A percentile compares a stretch with the other conserved stretches of the same genome.
phyloP scores from a whole-genome alignment of 2,888 invertebrate species.

The Synergus umbraculus region DNA sequence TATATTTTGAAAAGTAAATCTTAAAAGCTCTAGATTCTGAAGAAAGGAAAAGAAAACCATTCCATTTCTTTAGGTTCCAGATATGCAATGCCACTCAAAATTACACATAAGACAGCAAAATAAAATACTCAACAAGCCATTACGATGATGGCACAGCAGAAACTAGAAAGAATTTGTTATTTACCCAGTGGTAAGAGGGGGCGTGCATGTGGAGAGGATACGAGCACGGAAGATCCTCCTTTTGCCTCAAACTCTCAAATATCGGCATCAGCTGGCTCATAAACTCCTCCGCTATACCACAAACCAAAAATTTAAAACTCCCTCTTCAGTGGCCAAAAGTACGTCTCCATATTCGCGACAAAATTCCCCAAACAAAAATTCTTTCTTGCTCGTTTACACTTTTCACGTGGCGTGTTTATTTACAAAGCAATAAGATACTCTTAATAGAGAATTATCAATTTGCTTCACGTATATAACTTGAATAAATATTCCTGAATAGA shows the following conservation, averaged over 20 bases:
- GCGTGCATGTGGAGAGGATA: slow-evolving; percentile 92
- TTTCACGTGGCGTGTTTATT: slow-evolving; percentile 18
- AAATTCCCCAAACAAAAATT: slow-evolving; percentile 30
- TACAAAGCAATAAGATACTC: not conserved
- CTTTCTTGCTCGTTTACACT: slow-evolving; percentile 43
- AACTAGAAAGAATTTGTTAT: slow-evolving; percentile 72
- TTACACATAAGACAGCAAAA: slow-evolving; percentile 52
- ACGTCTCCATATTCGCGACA: not conserved
- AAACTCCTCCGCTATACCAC: slow-evolving; percentile 91
- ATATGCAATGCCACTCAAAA: slow-evolving; percentile 67
- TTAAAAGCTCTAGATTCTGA: not conserved
- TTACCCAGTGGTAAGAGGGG: slow-evolving; percentile 88
- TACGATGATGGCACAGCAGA: slow-evolving; percentile 69
- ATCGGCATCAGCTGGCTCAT: slow-evolving; percentile 97
- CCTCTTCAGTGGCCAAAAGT: slow-evolving; percentile 35
- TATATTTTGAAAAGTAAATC: not conserved
- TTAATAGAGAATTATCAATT: not conserved
- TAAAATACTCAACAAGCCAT: slow-evolving; percentile 56
- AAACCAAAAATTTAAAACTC: slow-evolving; percentile 61
- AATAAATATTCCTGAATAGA: slow-evolving; percentile 14
- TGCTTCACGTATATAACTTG: not conserved
- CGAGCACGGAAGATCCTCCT: slow-evolving; percentile 93
- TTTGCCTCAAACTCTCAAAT: slow-evolving; percentile 94
- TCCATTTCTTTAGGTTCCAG: slow-evolving; percentile 61
- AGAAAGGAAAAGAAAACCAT: slow-evolving; percentile 75